phyloP scores from a whole-genome alignment of 2,888 invertebrate genomes.

The Hypomecis punctinalis region DNA sequence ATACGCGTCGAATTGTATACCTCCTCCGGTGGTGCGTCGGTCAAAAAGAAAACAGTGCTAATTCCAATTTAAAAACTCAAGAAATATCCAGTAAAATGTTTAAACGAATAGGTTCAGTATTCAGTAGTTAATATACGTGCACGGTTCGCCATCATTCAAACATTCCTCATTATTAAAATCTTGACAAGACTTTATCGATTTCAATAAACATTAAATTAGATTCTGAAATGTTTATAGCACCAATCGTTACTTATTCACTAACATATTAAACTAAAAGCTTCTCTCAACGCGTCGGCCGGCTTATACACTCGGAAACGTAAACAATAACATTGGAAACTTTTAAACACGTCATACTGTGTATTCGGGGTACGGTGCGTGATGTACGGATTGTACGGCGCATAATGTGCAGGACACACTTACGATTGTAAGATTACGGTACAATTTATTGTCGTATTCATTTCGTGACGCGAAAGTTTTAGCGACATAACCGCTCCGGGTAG shows the following conservation, averaged over 20 bases:
- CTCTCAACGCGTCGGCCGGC: conserved; percentile 67
- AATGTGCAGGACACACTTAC: conserved; percentile 5
- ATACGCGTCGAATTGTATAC: too few relatives aligned
- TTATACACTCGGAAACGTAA: conserved; percentile 74
- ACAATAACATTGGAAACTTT: conserved; percentile 82
- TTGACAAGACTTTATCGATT: conserved; percentile 32
- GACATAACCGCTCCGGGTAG: too few relatives aligned
- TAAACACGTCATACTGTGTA: conserved; percentile 73
- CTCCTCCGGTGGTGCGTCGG: too few relatives aligned
- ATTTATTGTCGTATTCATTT: too few relatives aligned
- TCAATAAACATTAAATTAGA: conserved; percentile 28
- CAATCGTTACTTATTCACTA: conserved; percentile 53
- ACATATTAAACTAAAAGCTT: conserved; percentile 70
- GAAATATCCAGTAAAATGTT: too few relatives aligned
- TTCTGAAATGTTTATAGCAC: conserved; percentile 31
- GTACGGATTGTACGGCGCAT: not conserved
- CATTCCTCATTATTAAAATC: conserved; percentile 24
- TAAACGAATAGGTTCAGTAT: not conserved
- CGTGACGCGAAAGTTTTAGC: too few relatives aligned
- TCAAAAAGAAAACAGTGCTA: too few relatives aligned
- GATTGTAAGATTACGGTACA: too few relatives aligned
- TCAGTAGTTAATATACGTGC: not conserved
- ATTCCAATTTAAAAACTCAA: too few relatives aligned
- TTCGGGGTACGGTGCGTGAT: conserved; percentile 34
- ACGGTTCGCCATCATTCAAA: conserved; percentile 13